Percentiles rank a stretch among this genome's conserved stretches.
These are phyloP conservation scores for Tineola bisselliella DNA, from an alignment of 2,888 invertebrate genomes.

Conservation along the genomic window DNA sequence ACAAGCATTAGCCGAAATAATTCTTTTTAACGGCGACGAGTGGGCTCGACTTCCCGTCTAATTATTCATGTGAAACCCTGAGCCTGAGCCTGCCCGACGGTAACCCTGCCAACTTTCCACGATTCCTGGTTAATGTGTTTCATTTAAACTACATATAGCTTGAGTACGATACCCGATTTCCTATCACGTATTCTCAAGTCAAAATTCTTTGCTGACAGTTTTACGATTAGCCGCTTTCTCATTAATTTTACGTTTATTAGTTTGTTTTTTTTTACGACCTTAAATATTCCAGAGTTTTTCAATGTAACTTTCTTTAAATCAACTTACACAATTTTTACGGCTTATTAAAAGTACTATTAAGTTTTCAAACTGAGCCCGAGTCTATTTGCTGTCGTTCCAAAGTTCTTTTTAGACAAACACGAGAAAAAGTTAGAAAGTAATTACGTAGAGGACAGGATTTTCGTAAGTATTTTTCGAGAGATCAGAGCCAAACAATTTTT, in stretches of 20 bases:
- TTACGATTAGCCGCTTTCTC: conserved; percentile 20
- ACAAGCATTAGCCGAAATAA: conserved; percentile 53
- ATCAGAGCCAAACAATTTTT: background rate
- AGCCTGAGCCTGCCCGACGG: conserved; percentile 19
- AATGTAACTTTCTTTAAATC: too few species aligned
- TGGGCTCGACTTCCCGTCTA: conserved; percentile 37
- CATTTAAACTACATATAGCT: background rate
- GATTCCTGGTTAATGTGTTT: background rate
- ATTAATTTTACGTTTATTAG: too few species aligned
- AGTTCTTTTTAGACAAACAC: conserved; percentile 12
- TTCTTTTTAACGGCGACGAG: conserved; percentile 49
- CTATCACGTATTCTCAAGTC: background rate
- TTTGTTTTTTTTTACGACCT: too few species aligned
- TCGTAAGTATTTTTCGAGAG: background rate
- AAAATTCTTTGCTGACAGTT: background rate
- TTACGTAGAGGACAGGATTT: conserved; percentile 9
- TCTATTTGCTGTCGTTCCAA: conserved; percentile 1
- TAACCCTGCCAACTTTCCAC: conserved; percentile 13
- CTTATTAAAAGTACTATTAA: conserved; percentile 2
- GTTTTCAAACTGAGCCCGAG: background rate
- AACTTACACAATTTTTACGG: background rate
- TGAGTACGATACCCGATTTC: background rate
- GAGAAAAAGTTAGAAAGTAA: conserved; percentile 8
- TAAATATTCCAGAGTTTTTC: too few species aligned
- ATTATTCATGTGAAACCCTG: conserved; percentile 41